Evolutionary conservation across 2,888 invertebrate genomes (phyloP).

Genomic region (Drosophila kambysellisi): DNA sequence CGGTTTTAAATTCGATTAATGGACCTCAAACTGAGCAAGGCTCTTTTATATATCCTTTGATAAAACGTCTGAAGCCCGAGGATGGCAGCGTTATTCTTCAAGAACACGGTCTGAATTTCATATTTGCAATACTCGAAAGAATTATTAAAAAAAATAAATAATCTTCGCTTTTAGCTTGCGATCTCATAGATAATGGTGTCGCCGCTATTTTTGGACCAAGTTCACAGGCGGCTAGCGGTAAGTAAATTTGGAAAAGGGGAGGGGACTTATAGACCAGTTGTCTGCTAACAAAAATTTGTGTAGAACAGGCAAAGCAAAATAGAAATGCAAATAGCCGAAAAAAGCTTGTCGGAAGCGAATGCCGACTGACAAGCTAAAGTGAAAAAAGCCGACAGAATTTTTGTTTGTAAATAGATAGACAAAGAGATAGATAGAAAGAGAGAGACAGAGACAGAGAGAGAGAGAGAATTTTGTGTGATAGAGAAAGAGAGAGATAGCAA

Average conservation of each 20-base stretch:
- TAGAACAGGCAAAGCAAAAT: constrained; percentile 65
- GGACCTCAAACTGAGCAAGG: constrained; percentile 64
- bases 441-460: neutral
- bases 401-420: constrained; percentile 63
- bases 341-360: constrained; percentile 34
- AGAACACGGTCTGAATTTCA: constrained; percentile 70
- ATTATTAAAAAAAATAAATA: neutral
- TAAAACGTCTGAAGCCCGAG: constrained; percentile 69
- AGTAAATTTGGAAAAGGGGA: constrained; percentile 28
- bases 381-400: neutral
- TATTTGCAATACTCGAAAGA: neutral
- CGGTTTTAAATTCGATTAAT: constrained; percentile 85
- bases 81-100: constrained; percentile 80
- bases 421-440: constrained; percentile 8
- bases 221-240: constrained; percentile 84
- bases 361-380: constrained; percentile 22
- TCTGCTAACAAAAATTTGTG: constrained; percentile 38
- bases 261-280: neutral
- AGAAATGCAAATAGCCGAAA: constrained; percentile 26
- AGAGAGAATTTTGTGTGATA: neutral
- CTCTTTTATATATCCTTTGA: constrained; percentile 79
- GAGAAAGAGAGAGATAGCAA: neutral
- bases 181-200: constrained; percentile 88
- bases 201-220: constrained; percentile 90
- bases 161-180: constrained; percentile 87